Base-by-base conservation (phyloP, 2,797 vertebrate genomes). In the Eremophila alpestris region DNA sequence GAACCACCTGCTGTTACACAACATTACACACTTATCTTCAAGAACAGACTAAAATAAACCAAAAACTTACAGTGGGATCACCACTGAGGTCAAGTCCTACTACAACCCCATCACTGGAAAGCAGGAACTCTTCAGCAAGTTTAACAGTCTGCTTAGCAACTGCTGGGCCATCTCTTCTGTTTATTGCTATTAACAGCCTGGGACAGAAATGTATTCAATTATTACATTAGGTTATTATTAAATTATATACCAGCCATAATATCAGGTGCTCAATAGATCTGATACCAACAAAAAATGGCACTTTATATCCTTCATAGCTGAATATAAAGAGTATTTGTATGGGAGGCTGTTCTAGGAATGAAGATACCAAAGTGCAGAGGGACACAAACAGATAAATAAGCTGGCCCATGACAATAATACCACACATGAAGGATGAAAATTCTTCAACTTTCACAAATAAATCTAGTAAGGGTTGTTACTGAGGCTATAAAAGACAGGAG, bases 41-140 rank as follows among this genome's bases (percentile, higher is more conserved):
- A 63, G 38, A 87, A 90, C 54, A 95, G 26, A 68, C 9, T 20
- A 62, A 93, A 94, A 75, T 19, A 34, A 45, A 74, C 22, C 16
- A 52, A 71, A 83, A 91, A 91, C 98, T 98, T 92, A 99, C 99
- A 3, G 91, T 98, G 52, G 99, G 99, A 96, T 99, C 98, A 87
- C 99, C 99, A 71, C 99, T 99, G 74, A 99, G 98, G 94, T 99
- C 99, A 56, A 99, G 94, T 87, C 99, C 99, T 76, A 99, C 97
- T 85, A 99, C 99, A 93, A 98, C 73, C 46, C 98, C 98, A 67
- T 98, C 97, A 36, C 98, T 97, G 36, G 98, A 99, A 86, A 98
- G 96, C 97, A 99, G 98, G 95, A 99, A 99, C 41, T 99, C 98
- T 95, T 99, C 98, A 14, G 99, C 99, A 91, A 99, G 97, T 96